Percentiles rank a stretch among this genome's conserved stretches.
phyloP scores from a whole-genome alignment of 1,140 invertebrate genomes.

The Luehdorfia chinensis region DNA sequence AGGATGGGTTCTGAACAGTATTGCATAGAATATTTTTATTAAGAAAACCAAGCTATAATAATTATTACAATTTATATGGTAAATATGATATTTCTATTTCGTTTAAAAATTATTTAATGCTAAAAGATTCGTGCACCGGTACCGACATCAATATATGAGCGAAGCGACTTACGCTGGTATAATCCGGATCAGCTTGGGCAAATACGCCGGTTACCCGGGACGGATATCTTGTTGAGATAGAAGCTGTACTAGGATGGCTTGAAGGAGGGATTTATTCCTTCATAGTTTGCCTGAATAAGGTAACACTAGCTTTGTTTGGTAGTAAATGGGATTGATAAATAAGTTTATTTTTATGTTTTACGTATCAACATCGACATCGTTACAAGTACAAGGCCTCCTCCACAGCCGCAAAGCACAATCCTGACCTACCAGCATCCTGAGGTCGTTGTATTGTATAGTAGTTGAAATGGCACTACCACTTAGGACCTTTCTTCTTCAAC shows the following conservation, averaged over 20 bases:
- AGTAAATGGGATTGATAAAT: not conserved
- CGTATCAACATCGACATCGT: too few relatives aligned
- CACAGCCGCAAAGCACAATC: too few relatives aligned
- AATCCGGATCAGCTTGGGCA: constrained; percentile 26
- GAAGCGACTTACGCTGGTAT: constrained; percentile 24
- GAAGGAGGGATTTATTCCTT: constrained; percentile 10
- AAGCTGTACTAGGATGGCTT: not conserved
- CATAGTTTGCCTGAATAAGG: constrained; percentile 1
- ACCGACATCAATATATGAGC: constrained; percentile 22
- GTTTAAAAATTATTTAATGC: constrained; percentile 20
- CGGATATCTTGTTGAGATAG: constrained; percentile 23
- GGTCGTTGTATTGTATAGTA: too few relatives aligned
- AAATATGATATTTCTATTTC: constrained; percentile 2
- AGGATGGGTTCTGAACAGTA: too few relatives aligned
- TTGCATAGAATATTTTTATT: too few relatives aligned
- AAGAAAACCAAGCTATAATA: too few relatives aligned
- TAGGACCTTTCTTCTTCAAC: too few relatives aligned
- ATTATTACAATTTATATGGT: too few relatives aligned
- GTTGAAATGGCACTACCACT: too few relatives aligned
- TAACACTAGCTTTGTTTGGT: not conserved
- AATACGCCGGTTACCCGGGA: constrained; percentile 24
- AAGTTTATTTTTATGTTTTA: not conserved
- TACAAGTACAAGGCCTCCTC: too few relatives aligned
- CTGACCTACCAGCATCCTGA: too few relatives aligned
- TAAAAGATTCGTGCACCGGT: constrained; percentile 6